Evolutionary conservation across 2,797 vertebrate species (phyloP).

Genomic region (Tinamus major): DNA sequence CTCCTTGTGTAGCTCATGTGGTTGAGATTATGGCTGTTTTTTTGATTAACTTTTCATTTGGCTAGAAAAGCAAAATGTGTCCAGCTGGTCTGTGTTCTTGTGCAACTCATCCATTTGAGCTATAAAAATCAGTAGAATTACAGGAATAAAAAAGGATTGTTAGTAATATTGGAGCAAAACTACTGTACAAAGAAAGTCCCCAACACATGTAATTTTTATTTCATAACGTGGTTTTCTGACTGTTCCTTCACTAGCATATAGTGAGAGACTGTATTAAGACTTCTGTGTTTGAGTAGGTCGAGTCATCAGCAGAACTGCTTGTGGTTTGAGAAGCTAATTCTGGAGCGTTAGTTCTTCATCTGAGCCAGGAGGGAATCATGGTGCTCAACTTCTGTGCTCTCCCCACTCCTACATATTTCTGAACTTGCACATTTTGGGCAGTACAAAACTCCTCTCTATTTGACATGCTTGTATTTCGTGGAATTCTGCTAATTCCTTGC

Average conservation of each 20-base stretch:
- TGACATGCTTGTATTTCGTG: not conserved
- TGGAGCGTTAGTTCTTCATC: conserved; percentile 1
- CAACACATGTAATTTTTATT: not conserved
- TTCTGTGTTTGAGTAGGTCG: not conserved
- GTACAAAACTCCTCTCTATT: not conserved
- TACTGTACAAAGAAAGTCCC: not conserved
- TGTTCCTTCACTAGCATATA: not conserved
- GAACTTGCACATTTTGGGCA: not conserved
- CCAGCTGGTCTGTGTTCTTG: not conserved
- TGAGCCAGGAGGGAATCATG: not conserved
- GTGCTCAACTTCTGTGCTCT: conserved; percentile 26
- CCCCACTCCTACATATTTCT: not conserved
- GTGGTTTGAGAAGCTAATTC: not conserved
- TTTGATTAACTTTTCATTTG: not conserved
- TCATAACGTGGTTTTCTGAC: not conserved
- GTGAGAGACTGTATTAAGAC: not conserved
- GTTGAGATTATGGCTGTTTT: not conserved
- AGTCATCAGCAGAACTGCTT: not conserved
- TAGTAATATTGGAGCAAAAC: not conserved
- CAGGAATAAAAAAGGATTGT: not conserved
- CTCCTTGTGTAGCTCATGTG: not conserved
- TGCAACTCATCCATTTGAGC: not conserved
- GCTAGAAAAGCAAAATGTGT: not conserved
- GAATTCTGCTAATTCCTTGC: conserved; percentile 5
- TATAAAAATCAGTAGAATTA: not conserved